These are phyloP conservation scores for Salvelinus fontinalis DNA, from an alignment of 2,113 vertebrate species.

Conservation along the genomic window DNA sequence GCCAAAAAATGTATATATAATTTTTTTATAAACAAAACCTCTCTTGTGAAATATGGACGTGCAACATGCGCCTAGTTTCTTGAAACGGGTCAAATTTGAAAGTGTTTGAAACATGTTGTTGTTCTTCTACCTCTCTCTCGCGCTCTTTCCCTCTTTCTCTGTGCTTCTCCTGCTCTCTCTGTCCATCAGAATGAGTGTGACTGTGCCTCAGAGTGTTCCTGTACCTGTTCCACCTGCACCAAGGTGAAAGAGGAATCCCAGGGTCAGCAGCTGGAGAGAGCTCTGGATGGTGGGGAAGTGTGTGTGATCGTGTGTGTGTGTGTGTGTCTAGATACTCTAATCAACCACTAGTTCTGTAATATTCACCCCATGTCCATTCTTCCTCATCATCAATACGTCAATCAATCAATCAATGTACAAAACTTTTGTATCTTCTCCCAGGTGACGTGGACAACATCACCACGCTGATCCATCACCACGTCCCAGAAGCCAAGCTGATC, in stretches of 20 bases:
- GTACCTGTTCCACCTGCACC: constrained; percentile 82
- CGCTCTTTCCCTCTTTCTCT: background rate
- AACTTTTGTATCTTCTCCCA: constrained; percentile 20
- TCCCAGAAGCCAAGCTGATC: constrained; percentile 91
- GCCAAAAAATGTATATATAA: no score
- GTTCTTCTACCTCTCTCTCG: background rate
- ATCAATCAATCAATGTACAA: no score
- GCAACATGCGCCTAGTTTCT: no score
- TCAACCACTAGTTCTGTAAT: constrained; percentile 12
- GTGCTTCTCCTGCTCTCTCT: background rate
- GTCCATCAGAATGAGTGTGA: constrained; percentile 76
- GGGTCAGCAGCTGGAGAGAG: constrained; percentile 71
- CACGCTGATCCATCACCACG: constrained; percentile 86
- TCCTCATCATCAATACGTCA: background rate
- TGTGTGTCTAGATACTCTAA: background rate
- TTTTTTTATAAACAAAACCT: no score
- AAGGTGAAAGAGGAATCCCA: constrained; percentile 68
- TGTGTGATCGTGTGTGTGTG: background rate
- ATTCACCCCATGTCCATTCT: background rate
- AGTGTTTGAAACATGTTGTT: no score
- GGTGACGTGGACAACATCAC: constrained; percentile 77
- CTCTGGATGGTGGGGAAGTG: constrained; percentile 81
- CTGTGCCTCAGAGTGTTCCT: constrained; percentile 84
- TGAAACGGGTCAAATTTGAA: no score
- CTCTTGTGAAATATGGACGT: no score